These are phyloP conservation scores for Adela reaumurella DNA, from an alignment of 2,888 invertebrate genomes.

Conservation along the genomic window DNA sequence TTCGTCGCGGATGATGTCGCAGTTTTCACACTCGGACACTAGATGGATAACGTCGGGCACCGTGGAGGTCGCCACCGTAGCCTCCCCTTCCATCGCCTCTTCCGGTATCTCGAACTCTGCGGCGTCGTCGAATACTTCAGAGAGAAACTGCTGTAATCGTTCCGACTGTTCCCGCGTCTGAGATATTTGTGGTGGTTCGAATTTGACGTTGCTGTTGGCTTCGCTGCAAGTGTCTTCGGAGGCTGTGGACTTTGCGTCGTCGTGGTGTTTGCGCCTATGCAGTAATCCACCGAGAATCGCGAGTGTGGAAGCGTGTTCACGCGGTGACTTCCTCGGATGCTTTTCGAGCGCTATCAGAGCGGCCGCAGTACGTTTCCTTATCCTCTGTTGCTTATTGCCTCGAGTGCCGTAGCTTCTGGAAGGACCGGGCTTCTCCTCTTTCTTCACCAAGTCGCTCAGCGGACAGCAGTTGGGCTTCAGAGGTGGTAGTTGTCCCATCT, in stretches of 20 bases:
- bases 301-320: conserved; percentile 84
- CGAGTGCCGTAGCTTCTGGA: conserved; percentile 39
- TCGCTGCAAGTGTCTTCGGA: conserved; percentile 44
- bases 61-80: conserved; percentile 27
- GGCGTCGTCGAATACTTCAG: conserved; percentile 41
- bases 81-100: conserved; percentile 32
- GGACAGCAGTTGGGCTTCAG: conserved; percentile 54
- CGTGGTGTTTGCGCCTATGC: conserved; percentile 45
- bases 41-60: conserved; percentile 44
- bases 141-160: conserved; percentile 38
- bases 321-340: conserved; percentile 77
- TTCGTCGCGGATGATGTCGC: conserved; percentile 39
- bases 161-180: conserved; percentile 36
- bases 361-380: conserved; percentile 24
- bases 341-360: conserved; percentile 35
- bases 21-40: conserved; percentile 40
- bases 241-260: conserved; percentile 42
- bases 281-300: conserved; percentile 72
- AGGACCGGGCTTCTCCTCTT: conserved; percentile 35
- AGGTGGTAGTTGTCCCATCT: conserved; percentile 64
- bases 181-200: conserved; percentile 26
- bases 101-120: conserved; percentile 47
- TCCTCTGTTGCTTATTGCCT: conserved; percentile 36
- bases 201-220: conserved; percentile 26
- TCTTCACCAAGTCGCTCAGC: conserved; percentile 42